Percentiles rank a stretch among this genome's conserved stretches.
Conservation (phyloP, 92 coral and sea anemone species). For the Zoanthus sansibaricus region DNA sequence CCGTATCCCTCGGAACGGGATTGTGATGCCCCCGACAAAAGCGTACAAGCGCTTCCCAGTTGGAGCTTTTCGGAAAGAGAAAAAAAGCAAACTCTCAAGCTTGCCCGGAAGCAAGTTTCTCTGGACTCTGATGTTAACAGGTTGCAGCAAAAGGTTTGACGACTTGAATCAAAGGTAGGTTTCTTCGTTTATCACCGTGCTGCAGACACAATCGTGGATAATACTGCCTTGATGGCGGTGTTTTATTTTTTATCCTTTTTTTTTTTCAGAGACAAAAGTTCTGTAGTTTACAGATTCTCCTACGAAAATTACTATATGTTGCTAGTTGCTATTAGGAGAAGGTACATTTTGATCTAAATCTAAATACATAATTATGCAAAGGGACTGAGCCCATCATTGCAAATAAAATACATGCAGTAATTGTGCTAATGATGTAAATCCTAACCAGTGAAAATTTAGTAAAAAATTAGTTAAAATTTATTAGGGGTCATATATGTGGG, state of each 20-base stretch:
- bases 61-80: constrained; percentile 38
- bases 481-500: background rate
- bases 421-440: background rate
- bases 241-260: constrained; percentile 27
- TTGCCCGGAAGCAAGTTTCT: constrained; percentile 25
- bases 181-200: constrained; percentile 24
- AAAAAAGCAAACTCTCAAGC: constrained; percentile 35
- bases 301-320: constrained; percentile 18
- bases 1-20: background rate
- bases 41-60: constrained; percentile 20
- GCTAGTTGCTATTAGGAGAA: constrained; percentile 25
- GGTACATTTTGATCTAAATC: constrained; percentile 29
- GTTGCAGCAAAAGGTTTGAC: constrained; percentile 45
- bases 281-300: constrained; percentile 25
- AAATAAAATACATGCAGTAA: background rate
- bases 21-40: background rate
- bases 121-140: constrained; percentile 25
- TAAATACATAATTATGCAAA: constrained; percentile 11
- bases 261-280: background rate
- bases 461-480: background rate
- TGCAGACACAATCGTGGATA: constrained; percentile 7
- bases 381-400: constrained; percentile 1
- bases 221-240: constrained; percentile 30
- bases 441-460: constrained; percentile 2
- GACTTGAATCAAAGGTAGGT: constrained; percentile 36